Conservation (phyloP, 92 coral and sea anemone species). For the Paragorgia papillata region DNA sequence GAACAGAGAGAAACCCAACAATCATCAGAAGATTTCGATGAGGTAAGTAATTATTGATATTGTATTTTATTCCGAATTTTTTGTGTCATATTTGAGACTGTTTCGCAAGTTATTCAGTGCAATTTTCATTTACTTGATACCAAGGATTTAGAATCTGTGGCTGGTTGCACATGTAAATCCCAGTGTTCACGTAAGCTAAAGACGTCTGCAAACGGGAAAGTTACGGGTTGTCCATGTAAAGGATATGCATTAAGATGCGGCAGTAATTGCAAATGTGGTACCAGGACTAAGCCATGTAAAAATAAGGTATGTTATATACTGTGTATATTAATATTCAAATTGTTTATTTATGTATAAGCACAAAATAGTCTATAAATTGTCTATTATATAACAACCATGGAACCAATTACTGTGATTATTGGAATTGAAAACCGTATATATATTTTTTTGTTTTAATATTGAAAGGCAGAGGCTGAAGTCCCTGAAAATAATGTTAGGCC, state of each 20-base stretch:
- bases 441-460: too few relatives aligned
- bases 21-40: conserved; percentile 7
- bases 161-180: conserved; percentile 14
- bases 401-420: too few relatives aligned
- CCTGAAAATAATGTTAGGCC: too few relatives aligned
- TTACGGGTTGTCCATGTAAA: conserved; percentile 32
- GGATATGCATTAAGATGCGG: conserved; percentile 9
- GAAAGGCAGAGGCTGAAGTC: too few relatives aligned
- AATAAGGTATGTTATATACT: conserved; percentile 39
- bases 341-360: too few relatives aligned
- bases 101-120: too few relatives aligned
- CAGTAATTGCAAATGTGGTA: conserved; percentile 15
- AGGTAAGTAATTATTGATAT: background rate
- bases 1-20: conserved; percentile 20
- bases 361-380: too few relatives aligned
- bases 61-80: background rate
- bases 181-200: conserved; percentile 18
- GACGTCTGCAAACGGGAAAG: conserved; percentile 27
- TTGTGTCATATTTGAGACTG: too few relatives aligned
- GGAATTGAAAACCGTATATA: too few relatives aligned
- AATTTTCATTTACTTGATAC: background rate
- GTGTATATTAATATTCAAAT: too few relatives aligned
- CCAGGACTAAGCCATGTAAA: conserved; percentile 39
- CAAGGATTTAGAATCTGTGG: conserved; percentile 36
- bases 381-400: background rate